Evolutionary conservation across 1,140 invertebrate species (phyloP), one percentile per base, ranked within the genome.

Genomic region (Muscidifurax raptorellus): DNA sequence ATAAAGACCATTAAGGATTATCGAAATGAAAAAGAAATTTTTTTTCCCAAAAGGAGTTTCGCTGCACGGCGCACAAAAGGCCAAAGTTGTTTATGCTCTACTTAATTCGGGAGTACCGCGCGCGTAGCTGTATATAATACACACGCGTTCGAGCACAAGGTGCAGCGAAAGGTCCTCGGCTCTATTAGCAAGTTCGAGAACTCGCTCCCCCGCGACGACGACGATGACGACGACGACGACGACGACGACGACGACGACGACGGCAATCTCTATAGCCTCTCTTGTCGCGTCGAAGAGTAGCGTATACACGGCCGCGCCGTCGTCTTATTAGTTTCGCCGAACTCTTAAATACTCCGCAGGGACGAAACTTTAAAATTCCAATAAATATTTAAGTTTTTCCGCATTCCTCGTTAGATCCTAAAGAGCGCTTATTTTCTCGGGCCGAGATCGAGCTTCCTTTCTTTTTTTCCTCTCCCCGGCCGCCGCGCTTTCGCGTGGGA

Each of bases 341-440:
- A 92, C 90, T 92, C 88, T 91, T 91, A 91, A 91, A 90, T 90
- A 91, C 90, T 88, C 88, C 87, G 82, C 59, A 84, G 88, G 82
- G 87, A 86, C 69, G 83, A 81, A 90, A 91, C 88, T 91, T 91
- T 91, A 90, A 91, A 92, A 92, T 92, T 91, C 89, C 90, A 92
- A 92, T 92, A 91, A 92, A 92, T 92, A 91, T 91, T 90, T 89
- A 91, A 92, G 89, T 91, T 90, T 86, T 76, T 80, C 77, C 75
- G 85, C 87, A 89, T 87, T 89, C 88, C 85, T 85, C 59, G 59
- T 76, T 81, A 80, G 83, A 80, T 76, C 78, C 75, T 84, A 85
- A 85, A 77, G 83, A 85, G 59, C 59, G 66, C 69, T 84, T 80
- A 84, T 74, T 80, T 80, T 84, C 40, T 71, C 32, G 27, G 72